Conservation (phyloP, 2,113 vertebrate genomes). For the Pagrus major region DNA sequence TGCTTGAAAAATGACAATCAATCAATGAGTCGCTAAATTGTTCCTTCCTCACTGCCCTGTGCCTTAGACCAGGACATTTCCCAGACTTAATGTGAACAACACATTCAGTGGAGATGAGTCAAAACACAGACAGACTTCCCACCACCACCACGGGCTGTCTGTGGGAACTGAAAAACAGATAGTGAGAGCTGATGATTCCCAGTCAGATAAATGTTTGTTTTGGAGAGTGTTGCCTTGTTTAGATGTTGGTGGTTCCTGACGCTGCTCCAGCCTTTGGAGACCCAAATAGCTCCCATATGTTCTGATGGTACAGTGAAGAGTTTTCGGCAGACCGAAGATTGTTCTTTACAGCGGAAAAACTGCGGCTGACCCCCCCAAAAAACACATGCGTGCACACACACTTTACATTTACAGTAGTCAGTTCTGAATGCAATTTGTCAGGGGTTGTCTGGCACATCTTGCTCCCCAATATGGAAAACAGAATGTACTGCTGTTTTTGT, state of each 20-base stretch:
- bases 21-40: neutral
- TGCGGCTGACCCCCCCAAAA: constrained; percentile 23
- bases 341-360: constrained; percentile 52
- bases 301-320: constrained; percentile 36
- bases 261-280: constrained; percentile 37
- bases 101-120: constrained; percentile 33
- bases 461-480: constrained; percentile 17
- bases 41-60: neutral
- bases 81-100: neutral
- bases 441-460: constrained; percentile 6
- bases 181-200: constrained; percentile 37
- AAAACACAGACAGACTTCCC: constrained; percentile 33
- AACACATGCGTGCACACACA: neutral
- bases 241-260: constrained; percentile 59
- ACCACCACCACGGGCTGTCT: neutral
- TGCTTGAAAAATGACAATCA: neutral
- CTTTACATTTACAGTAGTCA: constrained; percentile 46
- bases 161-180: constrained; percentile 45
- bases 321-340: constrained; percentile 46
- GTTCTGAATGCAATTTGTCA: constrained; percentile 33
- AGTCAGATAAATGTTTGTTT: constrained; percentile 59
- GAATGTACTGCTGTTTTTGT: constrained; percentile 27
- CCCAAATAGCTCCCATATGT: constrained; percentile 71
- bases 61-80: constrained; percentile 1
- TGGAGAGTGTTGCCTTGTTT: constrained; percentile 67